phyloP scores from a whole-genome alignment of 30 jellyfish, hydroid and myxozoan species.

The Aurelia sp. region DNA sequence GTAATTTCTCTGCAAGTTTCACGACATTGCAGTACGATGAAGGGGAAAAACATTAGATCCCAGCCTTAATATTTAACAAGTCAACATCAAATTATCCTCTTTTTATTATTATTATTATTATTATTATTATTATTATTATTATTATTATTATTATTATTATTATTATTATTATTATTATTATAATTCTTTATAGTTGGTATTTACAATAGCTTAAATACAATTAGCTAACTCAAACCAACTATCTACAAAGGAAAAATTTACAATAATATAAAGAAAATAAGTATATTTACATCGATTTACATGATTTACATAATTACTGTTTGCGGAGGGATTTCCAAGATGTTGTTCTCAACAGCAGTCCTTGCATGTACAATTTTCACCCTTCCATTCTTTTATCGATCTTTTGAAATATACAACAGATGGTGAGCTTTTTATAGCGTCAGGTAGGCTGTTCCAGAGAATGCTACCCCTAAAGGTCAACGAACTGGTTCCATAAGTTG shows the following conservation, averaged over 20 bases:
- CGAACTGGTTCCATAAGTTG: no score
- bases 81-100: no score
- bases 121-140: no score
- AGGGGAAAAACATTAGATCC: no score
- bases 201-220: no score
- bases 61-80: no score
- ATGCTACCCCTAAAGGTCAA: constrained; percentile 27
- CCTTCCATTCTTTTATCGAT: constrained; percentile 56
- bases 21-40: no score
- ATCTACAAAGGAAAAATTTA: neutral
- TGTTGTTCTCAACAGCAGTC: constrained; percentile 17
- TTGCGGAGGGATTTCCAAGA: neutral
- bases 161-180: no score
- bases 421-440: constrained; percentile 20
- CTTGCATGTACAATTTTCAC: constrained; percentile 50
- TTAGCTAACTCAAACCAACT: constrained; percentile 10
- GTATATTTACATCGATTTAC: neutral
- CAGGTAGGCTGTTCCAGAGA: constrained; percentile 62
- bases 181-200: no score
- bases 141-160: no score
- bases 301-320: neutral
- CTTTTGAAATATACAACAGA: constrained; percentile 14
- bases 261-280: constrained; percentile 11
- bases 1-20: no score
- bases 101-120: no score